Conservation (phyloP, 2,113 vertebrate species). For the Atrichornis clamosus region DNA sequence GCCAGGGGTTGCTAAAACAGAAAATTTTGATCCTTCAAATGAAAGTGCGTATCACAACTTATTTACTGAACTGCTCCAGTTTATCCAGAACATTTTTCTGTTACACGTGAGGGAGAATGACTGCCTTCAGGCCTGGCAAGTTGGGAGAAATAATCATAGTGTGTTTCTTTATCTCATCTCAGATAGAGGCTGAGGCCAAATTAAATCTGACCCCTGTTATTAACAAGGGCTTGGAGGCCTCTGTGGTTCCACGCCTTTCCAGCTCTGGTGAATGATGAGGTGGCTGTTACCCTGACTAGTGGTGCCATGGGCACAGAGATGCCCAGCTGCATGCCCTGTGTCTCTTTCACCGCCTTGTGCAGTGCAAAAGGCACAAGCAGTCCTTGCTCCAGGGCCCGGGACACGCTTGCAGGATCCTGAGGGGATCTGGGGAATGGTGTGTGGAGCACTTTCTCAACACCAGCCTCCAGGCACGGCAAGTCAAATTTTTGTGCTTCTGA, state of each 20-base stretch:
- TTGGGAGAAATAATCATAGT: background rate
- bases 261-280: background rate
- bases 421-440: background rate
- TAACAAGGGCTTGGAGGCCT: background rate
- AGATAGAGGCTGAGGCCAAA: background rate
- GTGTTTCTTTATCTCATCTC: background rate
- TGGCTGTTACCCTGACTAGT: background rate
- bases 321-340: accelerated
- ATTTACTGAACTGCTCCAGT: background rate
- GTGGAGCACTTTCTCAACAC: background rate
- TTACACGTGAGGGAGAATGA: background rate
- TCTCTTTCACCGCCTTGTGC: background rate
- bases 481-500: background rate
- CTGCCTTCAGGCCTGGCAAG: background rate
- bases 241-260: background rate
- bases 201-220: background rate
- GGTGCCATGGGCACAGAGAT: accelerated
- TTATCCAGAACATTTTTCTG: background rate
- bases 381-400: background rate
- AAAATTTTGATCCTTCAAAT: background rate
- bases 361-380: background rate
- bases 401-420: accelerated
- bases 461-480: background rate
- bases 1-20: background rate
- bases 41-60: background rate